phyloP scores from a whole-genome alignment of 2,888 invertebrate species.

The Lobophora halterata region DNA sequence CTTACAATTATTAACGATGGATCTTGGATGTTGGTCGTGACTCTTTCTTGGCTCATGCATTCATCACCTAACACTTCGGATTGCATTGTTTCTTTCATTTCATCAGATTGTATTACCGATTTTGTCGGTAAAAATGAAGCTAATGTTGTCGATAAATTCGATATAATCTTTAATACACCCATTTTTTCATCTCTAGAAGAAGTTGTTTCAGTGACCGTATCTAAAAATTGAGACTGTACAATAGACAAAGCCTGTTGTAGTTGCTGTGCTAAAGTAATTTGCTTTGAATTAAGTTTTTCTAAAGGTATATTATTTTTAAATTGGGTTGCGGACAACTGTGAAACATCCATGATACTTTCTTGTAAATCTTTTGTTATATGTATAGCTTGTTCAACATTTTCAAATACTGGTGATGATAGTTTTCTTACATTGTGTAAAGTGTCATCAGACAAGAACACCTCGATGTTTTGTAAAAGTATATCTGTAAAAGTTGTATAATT shows the following conservation, averaged over 20 bases:
- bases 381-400: constrained; percentile 1
- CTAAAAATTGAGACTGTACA: constrained; percentile 4
- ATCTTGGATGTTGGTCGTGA: too few species aligned
- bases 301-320: not conserved
- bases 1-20: too few species aligned
- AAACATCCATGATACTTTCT: not conserved
- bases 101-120: not conserved
- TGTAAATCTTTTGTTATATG: constrained; percentile 4
- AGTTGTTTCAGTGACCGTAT: constrained; percentile 1
- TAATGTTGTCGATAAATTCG: constrained; percentile 12
- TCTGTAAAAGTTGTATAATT: too few species aligned
- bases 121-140: not conserved
- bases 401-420: not conserved
- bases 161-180: constrained; percentile 4
- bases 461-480: constrained; percentile 31
- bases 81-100: too few species aligned
- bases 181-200: not conserved
- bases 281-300: not conserved
- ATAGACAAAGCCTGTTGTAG: constrained; percentile 11
- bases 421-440: constrained; percentile 7
- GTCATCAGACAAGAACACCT: constrained; percentile 26
- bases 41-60: too few species aligned
- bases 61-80: too few species aligned
- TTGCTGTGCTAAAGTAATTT: constrained; percentile 7
- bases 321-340: not conserved